Conservation (phyloP, 2,797 vertebrate genomes). For the Petrocephalus schoutedeni region DNA sequence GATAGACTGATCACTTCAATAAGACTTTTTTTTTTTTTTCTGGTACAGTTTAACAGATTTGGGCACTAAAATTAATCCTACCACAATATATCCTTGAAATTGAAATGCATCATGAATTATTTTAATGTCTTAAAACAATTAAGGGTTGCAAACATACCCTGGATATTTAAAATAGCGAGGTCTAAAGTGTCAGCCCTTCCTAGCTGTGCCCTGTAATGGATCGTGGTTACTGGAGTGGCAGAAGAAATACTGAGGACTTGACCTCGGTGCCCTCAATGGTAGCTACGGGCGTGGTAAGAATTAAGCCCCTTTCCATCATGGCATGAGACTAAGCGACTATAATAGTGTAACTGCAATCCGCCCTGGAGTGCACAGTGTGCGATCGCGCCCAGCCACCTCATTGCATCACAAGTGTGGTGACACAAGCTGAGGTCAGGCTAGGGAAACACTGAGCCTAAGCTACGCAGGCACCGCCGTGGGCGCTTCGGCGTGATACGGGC, state of each 20-base stretch:
- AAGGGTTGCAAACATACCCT: background rate
- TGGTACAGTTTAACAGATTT: background rate
- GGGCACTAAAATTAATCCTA: background rate
- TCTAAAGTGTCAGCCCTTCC: too few relatives aligned
- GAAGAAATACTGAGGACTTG: too few relatives aligned
- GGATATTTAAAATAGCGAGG: too few relatives aligned
- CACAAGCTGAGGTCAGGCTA: background rate
- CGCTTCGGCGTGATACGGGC: background rate
- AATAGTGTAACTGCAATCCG: background rate
- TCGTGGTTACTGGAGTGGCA: too few relatives aligned
- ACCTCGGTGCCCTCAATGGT: too few relatives aligned
- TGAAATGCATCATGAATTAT: background rate
- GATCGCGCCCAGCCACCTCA: background rate
- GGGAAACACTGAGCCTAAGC: background rate
- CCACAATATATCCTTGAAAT: background rate
- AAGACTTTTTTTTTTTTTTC: too few relatives aligned
- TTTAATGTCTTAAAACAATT: too few relatives aligned
- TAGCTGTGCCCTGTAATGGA: too few relatives aligned
- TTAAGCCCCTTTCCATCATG: background rate
- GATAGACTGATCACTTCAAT: too few relatives aligned
- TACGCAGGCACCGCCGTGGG: background rate
- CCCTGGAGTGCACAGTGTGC: background rate
- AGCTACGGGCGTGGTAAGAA: background rate
- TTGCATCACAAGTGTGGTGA: background rate
- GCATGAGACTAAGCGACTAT: background rate